Conservation (phyloP, 2,888 invertebrate species). For the Stenodera caucasica region DNA sequence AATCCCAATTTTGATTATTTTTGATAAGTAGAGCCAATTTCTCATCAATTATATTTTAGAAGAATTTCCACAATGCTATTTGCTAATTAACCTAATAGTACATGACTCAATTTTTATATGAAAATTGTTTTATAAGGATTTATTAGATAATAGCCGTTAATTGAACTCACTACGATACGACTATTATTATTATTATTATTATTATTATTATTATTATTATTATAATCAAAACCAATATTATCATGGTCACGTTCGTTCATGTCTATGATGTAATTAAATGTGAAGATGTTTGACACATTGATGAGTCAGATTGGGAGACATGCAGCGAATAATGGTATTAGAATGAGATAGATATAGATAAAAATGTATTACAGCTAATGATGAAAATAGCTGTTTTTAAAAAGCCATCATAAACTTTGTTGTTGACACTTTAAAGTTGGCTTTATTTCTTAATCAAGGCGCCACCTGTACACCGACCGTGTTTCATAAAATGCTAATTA, state of each 20-base stretch:
- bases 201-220: neutral
- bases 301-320: slow-evolving; percentile 15
- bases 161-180: neutral
- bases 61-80: no score
- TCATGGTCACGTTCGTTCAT: slow-evolving; percentile 12
- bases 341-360: neutral
- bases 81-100: no score
- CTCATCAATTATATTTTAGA: no score
- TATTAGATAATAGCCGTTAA: neutral
- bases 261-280: slow-evolving; percentile 23
- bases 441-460: slow-evolving; percentile 22
- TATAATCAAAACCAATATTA: neutral
- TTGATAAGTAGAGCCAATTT: no score
- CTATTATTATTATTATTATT: neutral
- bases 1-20: no score
- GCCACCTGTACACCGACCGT: slow-evolving; percentile 6
- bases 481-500: slow-evolving; percentile 11
- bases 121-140: neutral
- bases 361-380: slow-evolving; percentile 20
- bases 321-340: neutral
- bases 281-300: slow-evolving; percentile 24
- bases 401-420: slow-evolving; percentile 23
- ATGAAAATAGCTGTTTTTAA: slow-evolving; percentile 23
- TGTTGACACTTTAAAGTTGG: slow-evolving; percentile 23
- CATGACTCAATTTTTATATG: no score